Base-by-base conservation (phyloP, 2,888 invertebrate species). In the Embidobia sp. region DNA sequence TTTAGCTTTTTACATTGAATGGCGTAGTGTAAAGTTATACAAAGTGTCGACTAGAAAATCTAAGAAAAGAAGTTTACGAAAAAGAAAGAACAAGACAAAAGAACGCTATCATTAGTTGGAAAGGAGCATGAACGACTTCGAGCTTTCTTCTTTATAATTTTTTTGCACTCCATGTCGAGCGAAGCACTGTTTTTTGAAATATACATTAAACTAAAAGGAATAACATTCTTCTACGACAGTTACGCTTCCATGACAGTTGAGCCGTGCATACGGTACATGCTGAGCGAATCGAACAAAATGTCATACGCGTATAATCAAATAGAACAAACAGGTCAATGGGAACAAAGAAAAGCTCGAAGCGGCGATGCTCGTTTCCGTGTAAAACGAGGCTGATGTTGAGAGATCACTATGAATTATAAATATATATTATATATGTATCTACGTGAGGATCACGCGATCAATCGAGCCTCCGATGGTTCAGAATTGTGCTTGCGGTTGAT, bases 1-100 rank as follows among this genome's bases (percentile, higher is more conserved):
- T 78, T 69, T 53, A 78, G 69, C 53, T 70, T 75, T 78, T 75
- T 74, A 74, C 69, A 70, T 61, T 63, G 35, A 63, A 61, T 55
- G 59, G 51, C 59, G 51, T 51, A 78, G 69, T 69, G 42, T 55
- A 77, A 61, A 57, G 35, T 57, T 57, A 55, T 42, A 63, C 55
- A 26, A 59, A 72, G 51, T 67, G 42, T 57, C 49, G 48, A 73
- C 61, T 76, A 69, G 69, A 74, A 63, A 69, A 63, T 29, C 27
- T 63, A 53, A 31, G 33, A 29, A 48, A 75, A 15, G 19, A 61
- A 44, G 7, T 26, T 37, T 33, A 69, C 5, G 48, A 48, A 40
- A 27, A 19, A 42, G 8, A 22, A 16, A 19, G 26, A 35, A 37
- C 15, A 33, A 48, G 8, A 27, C 6, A 13, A 15, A 27, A 61